A percentile compares a stretch with the other conserved stretches of the same genome.
Evolutionary conservation across 2,113 vertebrate species (phyloP).

Genomic region (Phalacrocorax aristotelis): DNA sequence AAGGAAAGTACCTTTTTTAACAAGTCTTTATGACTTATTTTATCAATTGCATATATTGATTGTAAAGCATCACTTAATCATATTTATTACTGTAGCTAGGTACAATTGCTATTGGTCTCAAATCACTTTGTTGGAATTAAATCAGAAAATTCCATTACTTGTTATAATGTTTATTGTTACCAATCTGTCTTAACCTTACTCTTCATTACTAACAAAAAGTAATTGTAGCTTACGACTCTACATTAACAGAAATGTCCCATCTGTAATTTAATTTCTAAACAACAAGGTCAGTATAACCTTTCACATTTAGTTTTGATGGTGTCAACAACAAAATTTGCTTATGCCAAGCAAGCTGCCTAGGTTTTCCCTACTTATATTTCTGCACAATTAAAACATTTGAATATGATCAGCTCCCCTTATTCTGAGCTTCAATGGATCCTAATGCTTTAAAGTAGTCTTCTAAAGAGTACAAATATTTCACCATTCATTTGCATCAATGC

Average conservation of each 20-base stretch:
- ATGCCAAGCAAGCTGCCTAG: neutral
- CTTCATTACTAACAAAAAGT: neutral
- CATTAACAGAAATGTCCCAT: neutral
- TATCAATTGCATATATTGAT: neutral
- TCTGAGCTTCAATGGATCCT: neutral
- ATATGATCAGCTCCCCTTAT: neutral
- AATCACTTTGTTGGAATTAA: neutral
- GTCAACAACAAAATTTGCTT: neutral
- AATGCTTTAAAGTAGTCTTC: neutral
- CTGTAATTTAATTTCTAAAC: constrained; percentile 22
- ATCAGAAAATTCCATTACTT: constrained; percentile 8
- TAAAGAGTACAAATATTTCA: neutral
- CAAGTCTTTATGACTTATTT: neutral
- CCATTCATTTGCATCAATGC: neutral
- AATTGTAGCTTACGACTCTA: neutral
- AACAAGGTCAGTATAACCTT: constrained; percentile 21
- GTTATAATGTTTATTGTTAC: neutral
- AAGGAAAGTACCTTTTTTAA: neutral
- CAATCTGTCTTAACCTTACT: neutral
- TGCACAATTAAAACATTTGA: neutral
- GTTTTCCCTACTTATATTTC: neutral
- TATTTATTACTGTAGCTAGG: neutral
- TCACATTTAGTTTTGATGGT: neutral
- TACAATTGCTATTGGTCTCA: neutral
- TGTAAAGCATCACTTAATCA: neutral